Evolutionary conservation across 2,888 invertebrate species (phyloP), one percentile per base, ranked within the genome.

Genomic region (Synanthedon formicaeformis): DNA sequence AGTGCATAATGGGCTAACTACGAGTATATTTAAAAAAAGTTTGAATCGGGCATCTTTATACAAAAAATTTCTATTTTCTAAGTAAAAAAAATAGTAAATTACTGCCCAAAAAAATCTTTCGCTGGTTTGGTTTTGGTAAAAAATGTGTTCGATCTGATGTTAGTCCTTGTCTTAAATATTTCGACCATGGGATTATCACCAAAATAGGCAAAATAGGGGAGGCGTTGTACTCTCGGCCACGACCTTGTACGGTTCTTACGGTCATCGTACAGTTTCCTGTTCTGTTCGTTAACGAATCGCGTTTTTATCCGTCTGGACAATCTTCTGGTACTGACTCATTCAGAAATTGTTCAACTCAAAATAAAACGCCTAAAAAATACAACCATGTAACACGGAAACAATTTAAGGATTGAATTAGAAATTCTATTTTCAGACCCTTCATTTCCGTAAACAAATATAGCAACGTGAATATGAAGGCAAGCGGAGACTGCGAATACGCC

Each of bases 141-240:
- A 23, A 23, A 23, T 23, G 23, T 23, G 23, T 23, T 23, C 23
- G 23, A 4, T 23, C 23, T 23, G 23, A 23, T 23, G 23, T 23
- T 23, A 23, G 23, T 23, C 23, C 23, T 23, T 23, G 5, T 5
- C 13, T n/a, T 45, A 45, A 13, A 13, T 45, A 45, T 14, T 14
- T 45, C 14, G 4, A n/a, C 45, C 12, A n/a, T 45, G 14, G 8
- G 45, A 45, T 45, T 45, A 45, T 45, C 13, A 14, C 45, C 45
- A 45, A 45, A 45, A 45, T 45, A 45, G 45, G 45, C 6, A 45
- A 13, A 45, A 45, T 45, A 13, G n/a, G 45, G 67, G 75, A 80
- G 82, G 75, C 81, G 77, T 76, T 82, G 80, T 75, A 73, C 80
- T 75, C 65, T 64, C 75, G 76, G 61, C 73, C 74, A 62, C 76